These are phyloP conservation scores for Psilopogon haemacephalus DNA, from an alignment of 2,113 vertebrate species.

Conservation along the genomic window DNA sequence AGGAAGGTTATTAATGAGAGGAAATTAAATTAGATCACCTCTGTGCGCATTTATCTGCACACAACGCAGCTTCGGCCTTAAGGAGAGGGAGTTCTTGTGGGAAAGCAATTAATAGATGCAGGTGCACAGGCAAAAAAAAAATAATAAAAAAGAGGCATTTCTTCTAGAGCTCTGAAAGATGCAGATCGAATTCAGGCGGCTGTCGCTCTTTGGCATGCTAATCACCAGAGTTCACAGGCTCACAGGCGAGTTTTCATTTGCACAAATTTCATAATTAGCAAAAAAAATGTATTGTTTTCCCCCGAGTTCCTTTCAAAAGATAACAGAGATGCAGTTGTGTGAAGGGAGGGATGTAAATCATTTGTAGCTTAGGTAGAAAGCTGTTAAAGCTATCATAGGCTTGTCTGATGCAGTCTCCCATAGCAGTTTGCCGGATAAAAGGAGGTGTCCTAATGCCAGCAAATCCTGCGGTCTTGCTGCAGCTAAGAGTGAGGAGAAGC, in stretches of 20 bases:
- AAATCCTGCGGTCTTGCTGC: background rate
- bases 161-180: conserved; percentile 21
- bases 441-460: background rate
- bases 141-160: background rate
- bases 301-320: background rate
- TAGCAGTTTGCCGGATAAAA: background rate
- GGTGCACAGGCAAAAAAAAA: conserved; percentile 56
- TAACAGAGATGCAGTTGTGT: background rate
- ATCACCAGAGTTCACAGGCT: conserved; percentile 41
- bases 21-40: conserved; percentile 73
- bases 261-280: conserved; percentile 8
- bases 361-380: background rate
- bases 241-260: background rate
- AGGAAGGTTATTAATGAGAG: conserved; percentile 68
- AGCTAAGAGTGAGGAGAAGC: background rate
- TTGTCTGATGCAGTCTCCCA: background rate
- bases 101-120: conserved; percentile 70
- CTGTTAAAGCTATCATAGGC: background rate
- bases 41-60: conserved; percentile 51
- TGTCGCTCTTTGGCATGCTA: conserved; percentile 31
- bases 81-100: conserved; percentile 63
- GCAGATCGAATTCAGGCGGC: background rate
- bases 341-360: background rate
- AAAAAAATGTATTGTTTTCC: background rate
- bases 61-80: conserved; percentile 38